phyloP scores from a whole-genome alignment of 1,140 invertebrate species.

The Zaprionus nigranus region DNA sequence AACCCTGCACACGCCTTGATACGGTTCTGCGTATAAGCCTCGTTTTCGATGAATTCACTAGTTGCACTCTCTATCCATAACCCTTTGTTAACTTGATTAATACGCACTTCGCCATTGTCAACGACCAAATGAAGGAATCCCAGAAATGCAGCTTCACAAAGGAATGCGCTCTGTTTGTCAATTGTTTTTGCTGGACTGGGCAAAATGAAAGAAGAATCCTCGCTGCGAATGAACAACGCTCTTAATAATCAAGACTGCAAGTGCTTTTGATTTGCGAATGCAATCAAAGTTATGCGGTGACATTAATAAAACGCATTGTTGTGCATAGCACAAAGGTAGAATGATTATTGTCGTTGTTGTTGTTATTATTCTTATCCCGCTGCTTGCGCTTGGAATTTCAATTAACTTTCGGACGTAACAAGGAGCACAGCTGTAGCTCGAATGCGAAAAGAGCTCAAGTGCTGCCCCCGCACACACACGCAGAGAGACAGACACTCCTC shows the following conservation, averaged over 20 bases:
- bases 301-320: conserved; percentile 19
- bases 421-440: not conserved
- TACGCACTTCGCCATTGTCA: not conserved
- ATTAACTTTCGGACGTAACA: conserved; percentile 1
- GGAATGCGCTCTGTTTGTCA: not conserved
- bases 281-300: conserved; percentile 11
- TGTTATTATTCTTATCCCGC: not conserved
- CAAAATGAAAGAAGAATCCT: not conserved
- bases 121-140: not conserved
- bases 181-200: not conserved
- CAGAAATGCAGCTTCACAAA: conserved; percentile 7
- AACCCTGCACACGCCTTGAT: too few species aligned
- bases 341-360: not conserved
- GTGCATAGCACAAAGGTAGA: not conserved
- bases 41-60: too few species aligned
- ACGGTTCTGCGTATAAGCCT: too few species aligned
- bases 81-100: not conserved
- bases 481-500: not conserved
- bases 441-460: not conserved
- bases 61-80: not conserved
- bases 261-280: conserved; percentile 22
- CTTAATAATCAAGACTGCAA: conserved; percentile 12
- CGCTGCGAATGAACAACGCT: not conserved
- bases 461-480: not conserved
- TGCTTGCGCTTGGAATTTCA: not conserved